Base-by-base conservation (phyloP, 1,140 invertebrate species). In the Solenopsis fugax region DNA sequence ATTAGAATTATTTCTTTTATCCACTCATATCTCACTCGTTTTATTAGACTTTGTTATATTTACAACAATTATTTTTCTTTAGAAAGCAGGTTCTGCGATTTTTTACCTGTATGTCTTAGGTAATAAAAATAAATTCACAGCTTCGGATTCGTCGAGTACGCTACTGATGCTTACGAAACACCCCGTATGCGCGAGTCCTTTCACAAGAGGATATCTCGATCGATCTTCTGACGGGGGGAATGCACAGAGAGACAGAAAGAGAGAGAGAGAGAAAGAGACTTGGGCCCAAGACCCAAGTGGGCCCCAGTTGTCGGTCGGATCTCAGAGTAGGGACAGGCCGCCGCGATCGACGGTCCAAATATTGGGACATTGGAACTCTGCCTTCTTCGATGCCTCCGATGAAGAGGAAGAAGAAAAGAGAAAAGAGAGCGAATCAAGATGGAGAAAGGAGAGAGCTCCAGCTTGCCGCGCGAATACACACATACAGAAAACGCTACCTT, bases 361-460 rank as follows among this genome's bases (percentile, higher is more conserved):
- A 94, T 94, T 94, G 91, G 92, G 93, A 94, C 93, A 93, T 88
- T 89, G 84, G 60, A 86, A 86, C 85, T 89, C 86, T 84, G n/a
- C 29, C 24, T 21, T 67, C 65, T 34, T 82, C 50, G 76, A 81
- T 72, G 52, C 86, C 85, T 86, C 54, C 64, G n/a, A 62, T 52
- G 24, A 52, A 45, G n/a, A 58, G 21, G n/a, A 58, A 45, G 21
- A 45, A 41, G 34, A 58, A 37, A 41, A 45, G 6, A 67, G 21
- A 62, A 50, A 81, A 13, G 34, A 41, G 75, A 48, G 60, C 34
- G 54, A 45, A 54, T 71, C 37, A 87, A 58, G 24, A 78, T 67
- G 54, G 54, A 69, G 24, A 48, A 82, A 58, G 71, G 58, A 85
- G 62, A 75, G 54, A 71, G 75, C 50, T 45, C 18, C 37, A 6